Evolutionary conservation across 92 coral and sea anemone species (phyloP), one percentile per base, ranked within the genome.

Genomic region (Montipora capitata): DNA sequence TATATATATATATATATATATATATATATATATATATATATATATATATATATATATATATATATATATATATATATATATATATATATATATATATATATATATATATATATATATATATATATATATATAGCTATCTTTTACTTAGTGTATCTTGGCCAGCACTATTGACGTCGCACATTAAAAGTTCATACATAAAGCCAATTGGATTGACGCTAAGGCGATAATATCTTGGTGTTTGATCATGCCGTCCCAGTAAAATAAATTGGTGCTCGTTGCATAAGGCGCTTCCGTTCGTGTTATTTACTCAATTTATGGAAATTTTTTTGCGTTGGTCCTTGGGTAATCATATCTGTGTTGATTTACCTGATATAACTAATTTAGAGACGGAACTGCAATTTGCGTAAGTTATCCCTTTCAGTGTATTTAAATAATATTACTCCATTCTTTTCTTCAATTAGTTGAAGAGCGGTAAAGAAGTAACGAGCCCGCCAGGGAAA

Each of bases 261-360:
- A 48, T 49, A 44, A 73, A 49, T 73, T 5, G 38, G 40, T 73
- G 17, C 3, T 45, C 68, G 39, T 68, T 74, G 54, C 68, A 77
- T 20, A 40, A 68, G 35, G 76, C 85, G 77, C 77, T 81, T 81
- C 85, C 85, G 75, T 40, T 38, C 10, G 7, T 9, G 18, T 11
- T 81, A 67, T 81, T 81, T 81, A 40, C 70, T 81, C 40, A 68
- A 42, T 15, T 38, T 54, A 68, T 81, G 85, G 52, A 51, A 68
- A 81, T 80, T 80, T 64, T 5, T 17, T 27, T 54, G 39, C 38
- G 10, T 81, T 41, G 6, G 48, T 39, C 52, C 11, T 68, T 68
- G 39, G 70, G 52, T 40, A 81, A 68, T 54, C 76, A 48, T 16
- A 38, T 17, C 74, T n/a, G 8, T 27, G 58, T 9, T 75, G 39